phyloP scores from a whole-genome alignment of 2,888 invertebrate genomes.

The Ptilodon capucinus region DNA sequence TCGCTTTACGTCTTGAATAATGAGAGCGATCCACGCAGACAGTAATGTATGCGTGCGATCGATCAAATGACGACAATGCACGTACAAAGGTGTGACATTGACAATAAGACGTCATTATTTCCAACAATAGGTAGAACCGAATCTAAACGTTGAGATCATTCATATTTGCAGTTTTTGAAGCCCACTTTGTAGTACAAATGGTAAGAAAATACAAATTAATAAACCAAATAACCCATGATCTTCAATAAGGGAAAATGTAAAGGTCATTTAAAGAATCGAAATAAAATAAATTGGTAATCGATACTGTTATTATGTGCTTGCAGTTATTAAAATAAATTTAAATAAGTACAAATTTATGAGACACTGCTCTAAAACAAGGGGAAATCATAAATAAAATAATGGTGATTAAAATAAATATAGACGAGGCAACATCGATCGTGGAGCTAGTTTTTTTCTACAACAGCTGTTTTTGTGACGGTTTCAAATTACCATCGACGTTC shows the following conservation, averaged over 20 bases:
- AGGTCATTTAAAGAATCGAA: slow-evolving; percentile 42
- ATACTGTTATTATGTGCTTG: slow-evolving; percentile 49
- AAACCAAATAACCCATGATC: slow-evolving; percentile 59
- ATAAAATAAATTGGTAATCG: slow-evolving; percentile 51
- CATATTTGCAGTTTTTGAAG: slow-evolving; percentile 50
- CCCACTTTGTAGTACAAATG: slow-evolving; percentile 41
- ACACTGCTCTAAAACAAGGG: slow-evolving; percentile 59
- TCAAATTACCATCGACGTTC: slow-evolving; percentile 26
- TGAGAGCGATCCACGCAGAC: slow-evolving; percentile 20
- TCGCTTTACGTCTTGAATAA: slow-evolving; percentile 14
- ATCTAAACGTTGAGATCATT: slow-evolving; percentile 31
- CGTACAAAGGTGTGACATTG: slow-evolving; percentile 63
- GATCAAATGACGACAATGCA: slow-evolving; percentile 37
- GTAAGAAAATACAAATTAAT: slow-evolving; percentile 41
- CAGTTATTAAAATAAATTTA: slow-evolving; percentile 38
- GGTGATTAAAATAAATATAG: slow-evolving; percentile 46
- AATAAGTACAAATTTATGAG: slow-evolving; percentile 48
- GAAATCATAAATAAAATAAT: slow-evolving; percentile 51
- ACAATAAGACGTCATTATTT: slow-evolving; percentile 49
- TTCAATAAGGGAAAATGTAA: slow-evolving; percentile 50
- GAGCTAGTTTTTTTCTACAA: slow-evolving; percentile 82
- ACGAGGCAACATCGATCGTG: slow-evolving; percentile 49
- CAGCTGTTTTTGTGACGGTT: slow-evolving; percentile 42
- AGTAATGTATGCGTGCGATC: slow-evolving; percentile 35
- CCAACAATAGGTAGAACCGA: slow-evolving; percentile 33